Evolutionary conservation across 2,797 vertebrate genomes (phyloP).

Genomic region (Hyperoplus lanceolatus): DNA sequence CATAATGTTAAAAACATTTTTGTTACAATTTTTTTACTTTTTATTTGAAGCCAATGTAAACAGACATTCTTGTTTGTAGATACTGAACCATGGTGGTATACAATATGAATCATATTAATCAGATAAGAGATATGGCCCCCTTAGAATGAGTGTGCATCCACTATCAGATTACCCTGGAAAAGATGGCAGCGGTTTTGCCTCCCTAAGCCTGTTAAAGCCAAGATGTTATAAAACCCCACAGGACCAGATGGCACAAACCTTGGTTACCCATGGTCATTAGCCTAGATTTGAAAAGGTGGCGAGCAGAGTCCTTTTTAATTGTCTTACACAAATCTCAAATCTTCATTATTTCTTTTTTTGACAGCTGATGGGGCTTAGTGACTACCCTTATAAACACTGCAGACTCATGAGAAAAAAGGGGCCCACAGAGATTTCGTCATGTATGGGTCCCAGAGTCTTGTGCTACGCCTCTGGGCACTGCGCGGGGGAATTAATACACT

Average conservation of each 20-base stretch:
- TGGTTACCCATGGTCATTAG: conserved; percentile 41
- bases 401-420: no score
- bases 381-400: no score
- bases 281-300: conserved; percentile 30
- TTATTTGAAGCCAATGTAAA: neutral
- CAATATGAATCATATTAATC: no score
- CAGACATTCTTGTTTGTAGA: neutral
- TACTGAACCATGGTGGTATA: no score
- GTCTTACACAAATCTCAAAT: conserved; percentile 8
- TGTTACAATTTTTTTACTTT: neutral
- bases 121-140: neutral
- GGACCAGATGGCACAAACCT: conserved; percentile 65
- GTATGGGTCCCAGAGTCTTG: no score
- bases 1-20: neutral
- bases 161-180: conserved; percentile 50
- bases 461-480: conserved; percentile 1
- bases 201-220: conserved; percentile 66
- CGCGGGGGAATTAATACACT: neutral
- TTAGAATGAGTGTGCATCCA: conserved; percentile 19
- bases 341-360: neutral
- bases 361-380: no score
- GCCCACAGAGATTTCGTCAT: neutral
- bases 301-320: conserved; percentile 2
- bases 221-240: conserved; percentile 61
- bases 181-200: conserved; percentile 50